Evolutionary conservation across 2,888 invertebrate genomes (phyloP), one percentile per base, ranked within the genome.

Genomic region (Taenaris catops): DNA sequence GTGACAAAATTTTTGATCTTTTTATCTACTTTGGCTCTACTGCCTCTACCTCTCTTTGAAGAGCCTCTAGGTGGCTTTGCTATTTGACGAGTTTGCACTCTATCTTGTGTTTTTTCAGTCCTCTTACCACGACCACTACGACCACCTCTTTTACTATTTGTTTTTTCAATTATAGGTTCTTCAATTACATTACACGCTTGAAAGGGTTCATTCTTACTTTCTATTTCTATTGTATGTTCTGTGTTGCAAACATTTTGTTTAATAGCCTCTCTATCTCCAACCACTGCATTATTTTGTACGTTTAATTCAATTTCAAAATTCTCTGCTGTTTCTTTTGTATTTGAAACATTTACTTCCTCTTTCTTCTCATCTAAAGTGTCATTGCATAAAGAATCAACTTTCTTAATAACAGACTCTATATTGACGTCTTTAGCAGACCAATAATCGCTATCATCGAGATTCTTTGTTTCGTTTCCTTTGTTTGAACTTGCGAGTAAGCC

Each of bases 361-460:
- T 44, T 44, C n/a, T 44, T 58, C 17, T 59, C 56, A 29, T 78
- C 75, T 12, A 52, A 45, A 34, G 40, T 63, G 41, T 87, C 84
- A 44, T 71, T 80, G 63, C 92, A 92, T 20, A 92, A 65, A 0
- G 92, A 92, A 51, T 93, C 93, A 0, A 93, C 91, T 55, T 92
- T 93, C 68, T 94, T 94, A 43, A 94, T 94, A 1, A 94, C 94
- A 8, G 94, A 94, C 49, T 94, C 94, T 46, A 94, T 93, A 56
- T 93, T 94, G 1, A 93, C 88, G 57, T 94, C 94, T 66, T 93
- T 93, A 3, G 92, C 91, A 17, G 92, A 92, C 94, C 94, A 94
- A 50, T 91, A 92, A 63, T 93, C 93, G 53, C 89, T 91, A 58
- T 93, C 93, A 53, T 93, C 92, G 48, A 92, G 89, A 63, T 70